Percentiles rank a stretch among this genome's conserved stretches.
These are phyloP conservation scores for Macrobrachium nipponense DNA, from an alignment of 1,140 invertebrate genomes.

Conservation along the genomic window DNA sequence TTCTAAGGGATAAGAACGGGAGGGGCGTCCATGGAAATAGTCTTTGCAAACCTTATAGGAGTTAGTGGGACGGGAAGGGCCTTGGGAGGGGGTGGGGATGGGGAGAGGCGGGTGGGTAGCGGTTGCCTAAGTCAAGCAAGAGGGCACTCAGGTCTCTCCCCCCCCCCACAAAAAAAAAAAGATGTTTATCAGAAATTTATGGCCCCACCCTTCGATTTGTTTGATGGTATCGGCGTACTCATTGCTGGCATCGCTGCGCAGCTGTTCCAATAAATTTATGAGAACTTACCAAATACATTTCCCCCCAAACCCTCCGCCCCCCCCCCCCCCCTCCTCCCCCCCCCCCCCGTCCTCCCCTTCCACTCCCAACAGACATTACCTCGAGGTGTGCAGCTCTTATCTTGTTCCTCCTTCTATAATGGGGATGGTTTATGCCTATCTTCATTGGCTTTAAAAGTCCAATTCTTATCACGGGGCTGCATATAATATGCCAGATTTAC, in stretches of 20 bases:
- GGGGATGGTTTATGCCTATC: not conserved
- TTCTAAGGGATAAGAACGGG: not conserved
- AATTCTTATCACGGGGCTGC: not conserved
- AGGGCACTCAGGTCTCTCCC: not conserved
- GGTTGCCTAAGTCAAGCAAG: not conserved
- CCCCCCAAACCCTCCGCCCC: not conserved
- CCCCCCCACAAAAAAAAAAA: not conserved
- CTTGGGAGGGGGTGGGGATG: not conserved
- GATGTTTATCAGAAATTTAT: slow-evolving; percentile 35
- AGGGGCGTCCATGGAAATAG: not conserved
- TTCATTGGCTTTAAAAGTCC: slow-evolving; percentile 13
- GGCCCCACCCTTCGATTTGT: slow-evolving; percentile 7
- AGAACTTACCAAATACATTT: slow-evolving; percentile 27
- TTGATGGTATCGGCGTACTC: slow-evolving; percentile 27
- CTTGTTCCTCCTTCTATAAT: not conserved
- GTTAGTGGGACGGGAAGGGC: too few relatives aligned
- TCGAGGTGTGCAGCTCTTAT: not conserved
- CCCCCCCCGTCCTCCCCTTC: too few relatives aligned
- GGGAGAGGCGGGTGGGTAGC: not conserved
- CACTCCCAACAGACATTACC: not conserved
- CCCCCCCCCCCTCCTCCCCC: too few relatives aligned
- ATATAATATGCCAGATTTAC: slow-evolving; percentile 23
- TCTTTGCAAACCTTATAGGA: too few relatives aligned
- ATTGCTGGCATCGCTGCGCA: not conserved
- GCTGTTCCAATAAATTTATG: slow-evolving; percentile 18